phyloP scores from a whole-genome alignment of 1,140 invertebrate species.

The Drosophila tristis region DNA sequence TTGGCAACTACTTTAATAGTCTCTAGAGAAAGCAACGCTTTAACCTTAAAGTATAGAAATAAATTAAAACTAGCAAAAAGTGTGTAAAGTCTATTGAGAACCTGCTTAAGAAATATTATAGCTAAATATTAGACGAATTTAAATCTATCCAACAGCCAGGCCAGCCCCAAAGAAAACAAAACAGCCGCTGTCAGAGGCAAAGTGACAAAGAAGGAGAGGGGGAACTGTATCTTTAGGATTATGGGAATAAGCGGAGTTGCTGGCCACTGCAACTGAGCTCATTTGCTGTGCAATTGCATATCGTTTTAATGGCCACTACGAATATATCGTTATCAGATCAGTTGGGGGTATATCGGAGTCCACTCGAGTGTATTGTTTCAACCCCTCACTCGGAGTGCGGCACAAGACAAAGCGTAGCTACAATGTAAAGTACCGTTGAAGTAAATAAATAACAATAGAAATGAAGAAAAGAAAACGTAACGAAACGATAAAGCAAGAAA shows the following conservation, averaged over 20 bases:
- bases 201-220: background rate
- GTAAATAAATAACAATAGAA: constrained; percentile 39
- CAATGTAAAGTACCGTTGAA: constrained; percentile 78
- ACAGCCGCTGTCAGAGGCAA: constrained; percentile 32
- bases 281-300: constrained; percentile 25
- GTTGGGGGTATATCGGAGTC: constrained; percentile 55
- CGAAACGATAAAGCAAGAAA: constrained; percentile 28
- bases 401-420: constrained; percentile 71
- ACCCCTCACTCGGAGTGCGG: constrained; percentile 45
- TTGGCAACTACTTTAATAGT: constrained; percentile 66
- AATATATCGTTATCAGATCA: constrained; percentile 60
- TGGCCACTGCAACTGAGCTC: constrained; percentile 18
- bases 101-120: constrained; percentile 64
- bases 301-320: constrained; percentile 30
- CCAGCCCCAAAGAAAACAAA: background rate
- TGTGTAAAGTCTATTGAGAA: constrained; percentile 50
- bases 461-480: constrained; percentile 22
- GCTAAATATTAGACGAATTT: constrained; percentile 80
- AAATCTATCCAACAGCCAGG: constrained; percentile 39
- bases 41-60: constrained; percentile 24
- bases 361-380: constrained; percentile 46
- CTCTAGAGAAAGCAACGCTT: constrained; percentile 59
- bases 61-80: constrained; percentile 19
- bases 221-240: constrained; percentile 21
- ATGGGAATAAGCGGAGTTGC: constrained; percentile 37